Conservation (phyloP, 2,113 vertebrate species). For the Hemiscyllium ocellatum region DNA sequence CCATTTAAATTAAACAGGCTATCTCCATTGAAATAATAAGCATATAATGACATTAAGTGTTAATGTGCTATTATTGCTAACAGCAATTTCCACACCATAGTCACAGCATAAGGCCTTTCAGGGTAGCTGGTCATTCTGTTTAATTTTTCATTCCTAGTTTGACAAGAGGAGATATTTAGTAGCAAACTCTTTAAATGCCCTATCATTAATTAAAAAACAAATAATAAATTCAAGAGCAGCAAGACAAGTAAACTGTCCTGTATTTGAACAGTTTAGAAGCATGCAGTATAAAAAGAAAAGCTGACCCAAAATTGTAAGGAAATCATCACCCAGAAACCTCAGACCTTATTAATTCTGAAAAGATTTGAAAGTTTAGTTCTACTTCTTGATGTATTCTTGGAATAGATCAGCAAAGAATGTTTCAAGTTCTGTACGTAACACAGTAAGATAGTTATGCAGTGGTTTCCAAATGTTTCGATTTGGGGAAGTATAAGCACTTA, state of each 20-base stretch:
- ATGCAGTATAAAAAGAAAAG: neutral
- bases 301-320: neutral
- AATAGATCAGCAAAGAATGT: neutral
- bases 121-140: constrained; percentile 27
- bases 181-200: neutral
- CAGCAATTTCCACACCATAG: neutral
- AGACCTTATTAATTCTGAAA: neutral
- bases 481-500: neutral
- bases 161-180: neutral
- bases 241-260: neutral
- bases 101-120: constrained; percentile 4
- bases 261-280: constrained; percentile 22
- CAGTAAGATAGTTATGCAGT: neutral
- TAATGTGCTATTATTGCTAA: constrained; percentile 25
- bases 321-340: neutral
- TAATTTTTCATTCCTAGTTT: constrained; percentile 12
- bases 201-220: constrained; percentile 1
- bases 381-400: constrained; percentile 15
- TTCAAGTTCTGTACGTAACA: neutral
- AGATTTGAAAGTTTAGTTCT: neutral
- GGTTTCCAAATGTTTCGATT: neutral
- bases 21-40: neutral
- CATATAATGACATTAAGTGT: neutral
- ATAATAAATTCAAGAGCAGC: neutral
- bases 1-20: constrained; percentile 21